Evolutionary conservation across 1,140 invertebrate genomes (phyloP), one percentile per base, ranked within the genome.

Genomic region (Scylla paramamosain): DNA sequence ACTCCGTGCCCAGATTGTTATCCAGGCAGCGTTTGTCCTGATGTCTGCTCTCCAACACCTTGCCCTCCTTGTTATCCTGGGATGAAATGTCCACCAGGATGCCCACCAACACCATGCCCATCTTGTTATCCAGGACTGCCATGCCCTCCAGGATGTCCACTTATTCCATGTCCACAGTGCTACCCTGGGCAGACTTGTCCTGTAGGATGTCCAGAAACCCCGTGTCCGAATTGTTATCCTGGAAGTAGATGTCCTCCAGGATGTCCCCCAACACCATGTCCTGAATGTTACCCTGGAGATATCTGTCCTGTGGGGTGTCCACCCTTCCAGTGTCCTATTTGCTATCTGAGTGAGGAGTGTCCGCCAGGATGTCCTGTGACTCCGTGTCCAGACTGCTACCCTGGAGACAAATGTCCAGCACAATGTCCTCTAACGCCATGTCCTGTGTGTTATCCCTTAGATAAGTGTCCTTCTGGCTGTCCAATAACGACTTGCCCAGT

Each of bases 11-110:
- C 93, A n/a, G 8, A 39, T 14, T 94, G 93, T 29, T 89, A 89
- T 28, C 86, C 93, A 14, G 93, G 93, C 14, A 48, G 67, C 1
- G 46, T 28, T 8, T 94, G 93, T 77, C 93, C 93, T 20, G 20
- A 20, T n/a, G 86, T 28, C 28, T 94, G 93, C 39, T 48, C 31
- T n/a, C 28, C 2, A 14, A 89, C 52, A 25, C 93, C 84, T n/a
- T 94, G 93, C 77, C 93, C 93, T 12, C 25, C n/a, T 7, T 94
- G 93, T 45, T 94, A 94, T 77, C 93, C 93, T 45, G 93, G 87
- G 3, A 25, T 20, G 3, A 32, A 7, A 46, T 93, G 92, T 84
- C 92, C 92, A 86, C 4, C 20, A 31, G 48, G 46, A 91, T 93
- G 92, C 84, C 92, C 92, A 14, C 32, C 8, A 4, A 92, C 91